These are phyloP conservation scores for Eulacestoma nigropectus DNA, from an alignment of 2,113 vertebrate genomes.

Conservation along the genomic window DNA sequence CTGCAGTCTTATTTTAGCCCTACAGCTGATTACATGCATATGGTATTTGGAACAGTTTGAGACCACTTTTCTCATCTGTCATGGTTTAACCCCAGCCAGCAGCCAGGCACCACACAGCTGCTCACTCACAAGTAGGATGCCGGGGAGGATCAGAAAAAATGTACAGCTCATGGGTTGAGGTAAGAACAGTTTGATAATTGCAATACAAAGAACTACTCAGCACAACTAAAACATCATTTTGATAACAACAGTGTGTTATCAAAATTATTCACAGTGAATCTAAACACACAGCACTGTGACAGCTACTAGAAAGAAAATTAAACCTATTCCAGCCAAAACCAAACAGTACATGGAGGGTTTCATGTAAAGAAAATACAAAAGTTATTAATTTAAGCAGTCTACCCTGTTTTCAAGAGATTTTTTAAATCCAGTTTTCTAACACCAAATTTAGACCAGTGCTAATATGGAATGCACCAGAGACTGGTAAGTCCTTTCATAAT, in stretches of 20 bases:
- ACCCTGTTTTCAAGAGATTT: neutral
- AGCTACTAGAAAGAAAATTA: neutral
- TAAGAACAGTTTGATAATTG: neutral
- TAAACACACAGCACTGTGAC: neutral
- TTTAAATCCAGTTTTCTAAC: neutral
- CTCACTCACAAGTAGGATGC: neutral
- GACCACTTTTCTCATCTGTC: neutral
- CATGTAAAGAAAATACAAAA: neutral
- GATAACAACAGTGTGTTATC: neutral
- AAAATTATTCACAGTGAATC: neutral
- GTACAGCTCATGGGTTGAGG: neutral
- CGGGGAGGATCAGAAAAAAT: neutral
- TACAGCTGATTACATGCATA: neutral
- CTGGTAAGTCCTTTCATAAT: neutral
- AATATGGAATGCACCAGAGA: neutral
- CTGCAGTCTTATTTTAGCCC: neutral
- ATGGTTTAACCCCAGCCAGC: neutral
- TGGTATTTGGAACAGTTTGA: neutral
- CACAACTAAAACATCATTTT: neutral
- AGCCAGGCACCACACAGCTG: neutral
- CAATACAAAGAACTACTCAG: neutral
- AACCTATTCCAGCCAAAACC: neutral
- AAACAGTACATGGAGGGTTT: neutral
- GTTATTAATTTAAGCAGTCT: neutral
- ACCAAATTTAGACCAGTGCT: neutral